Percentiles rank a stretch among this genome's conserved stretches.
Conservation (phyloP, 2,113 vertebrate genomes). For the Gavia stellata region DNA sequence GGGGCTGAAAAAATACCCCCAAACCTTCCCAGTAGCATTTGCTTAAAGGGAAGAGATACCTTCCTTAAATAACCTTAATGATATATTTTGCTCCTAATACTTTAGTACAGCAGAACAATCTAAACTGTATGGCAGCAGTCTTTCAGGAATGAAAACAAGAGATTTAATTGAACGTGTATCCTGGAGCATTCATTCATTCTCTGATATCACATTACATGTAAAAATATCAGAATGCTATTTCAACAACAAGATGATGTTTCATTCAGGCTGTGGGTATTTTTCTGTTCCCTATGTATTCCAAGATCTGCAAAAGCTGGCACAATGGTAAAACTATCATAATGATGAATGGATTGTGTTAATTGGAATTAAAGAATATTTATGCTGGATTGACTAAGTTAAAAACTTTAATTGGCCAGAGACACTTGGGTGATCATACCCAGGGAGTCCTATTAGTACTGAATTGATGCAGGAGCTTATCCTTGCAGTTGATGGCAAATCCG, state of each 20-base stretch:
- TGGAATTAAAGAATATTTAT: constrained; percentile 65
- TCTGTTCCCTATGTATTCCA: background rate
- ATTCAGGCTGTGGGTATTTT: background rate
- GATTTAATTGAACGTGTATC: constrained; percentile 48
- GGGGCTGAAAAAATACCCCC: background rate
- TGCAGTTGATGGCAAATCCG: background rate
- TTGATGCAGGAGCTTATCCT: constrained; percentile 42
- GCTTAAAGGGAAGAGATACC: background rate
- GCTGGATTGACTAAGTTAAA: constrained; percentile 56
- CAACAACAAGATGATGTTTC: background rate
- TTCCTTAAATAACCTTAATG: background rate
- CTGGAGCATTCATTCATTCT: background rate
- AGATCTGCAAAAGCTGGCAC: background rate
- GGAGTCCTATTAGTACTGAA: constrained; percentile 40
- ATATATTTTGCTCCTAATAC: background rate
- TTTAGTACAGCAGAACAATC: background rate
- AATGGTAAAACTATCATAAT: background rate
- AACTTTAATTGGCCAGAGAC: constrained; percentile 52
- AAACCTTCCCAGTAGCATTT: background rate
- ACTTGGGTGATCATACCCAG: constrained; percentile 20
- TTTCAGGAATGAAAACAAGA: constrained; percentile 29
- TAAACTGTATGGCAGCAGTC: background rate
- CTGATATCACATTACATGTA: background rate
- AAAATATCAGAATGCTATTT: background rate
- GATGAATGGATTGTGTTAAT: constrained; percentile 48